These are phyloP conservation scores for Gymnobelideus leadbeateri DNA, from an alignment of 2,113 vertebrate species.

Conservation along the genomic window DNA sequence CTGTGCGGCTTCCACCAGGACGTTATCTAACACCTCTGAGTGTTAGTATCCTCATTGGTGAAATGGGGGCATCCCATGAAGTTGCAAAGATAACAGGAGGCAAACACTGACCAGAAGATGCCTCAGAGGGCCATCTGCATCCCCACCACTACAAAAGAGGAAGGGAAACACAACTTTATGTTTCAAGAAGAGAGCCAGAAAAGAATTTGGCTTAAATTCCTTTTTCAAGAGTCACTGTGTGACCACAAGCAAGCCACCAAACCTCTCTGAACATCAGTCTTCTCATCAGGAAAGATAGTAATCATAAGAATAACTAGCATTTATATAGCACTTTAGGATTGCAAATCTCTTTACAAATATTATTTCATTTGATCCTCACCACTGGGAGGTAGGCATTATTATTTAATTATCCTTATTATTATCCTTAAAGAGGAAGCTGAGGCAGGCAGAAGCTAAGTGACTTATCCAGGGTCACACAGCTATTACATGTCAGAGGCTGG, in stretches of 20 bases:
- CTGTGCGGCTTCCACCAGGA: background rate
- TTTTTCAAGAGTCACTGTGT: background rate
- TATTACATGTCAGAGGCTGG: too few species aligned
- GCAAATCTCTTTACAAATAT: background rate
- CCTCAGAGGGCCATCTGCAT: background rate
- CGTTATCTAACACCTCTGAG: background rate
- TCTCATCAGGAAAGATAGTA: background rate
- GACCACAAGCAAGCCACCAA: background rate
- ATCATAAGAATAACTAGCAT: background rate
- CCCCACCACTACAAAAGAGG: background rate
- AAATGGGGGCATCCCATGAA: background rate
- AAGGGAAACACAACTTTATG: background rate
- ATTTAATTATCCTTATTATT: background rate
- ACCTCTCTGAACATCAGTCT: background rate
- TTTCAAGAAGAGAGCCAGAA: background rate
- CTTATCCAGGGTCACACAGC: background rate
- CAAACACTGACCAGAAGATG: too few species aligned
- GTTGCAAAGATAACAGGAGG: background rate
- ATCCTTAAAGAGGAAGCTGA: background rate
- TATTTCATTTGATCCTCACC: background rate
- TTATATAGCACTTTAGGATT: background rate
- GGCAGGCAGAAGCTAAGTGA: background rate
- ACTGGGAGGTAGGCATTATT: background rate
- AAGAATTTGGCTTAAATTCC: background rate
- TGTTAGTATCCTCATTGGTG: background rate